Percentiles rank a stretch among this genome's conserved stretches.
These are phyloP conservation scores for Dicrostonyx torquatus DNA, from an alignment of 2,797 vertebrate genomes.

Conservation along the genomic window DNA sequence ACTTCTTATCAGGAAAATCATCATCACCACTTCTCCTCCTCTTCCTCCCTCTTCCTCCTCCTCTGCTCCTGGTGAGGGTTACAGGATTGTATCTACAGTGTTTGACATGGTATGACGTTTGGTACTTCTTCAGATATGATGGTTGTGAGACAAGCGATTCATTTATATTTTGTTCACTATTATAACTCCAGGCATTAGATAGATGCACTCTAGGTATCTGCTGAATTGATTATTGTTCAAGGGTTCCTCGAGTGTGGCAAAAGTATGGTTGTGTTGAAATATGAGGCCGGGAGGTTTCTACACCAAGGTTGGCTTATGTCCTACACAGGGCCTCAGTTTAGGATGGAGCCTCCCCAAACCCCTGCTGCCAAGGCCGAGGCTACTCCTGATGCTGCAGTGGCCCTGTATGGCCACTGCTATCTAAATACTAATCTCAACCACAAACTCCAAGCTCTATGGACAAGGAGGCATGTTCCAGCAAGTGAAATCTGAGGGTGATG, in stretches of 20 bases:
- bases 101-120: neutral
- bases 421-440: neutral
- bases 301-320: neutral
- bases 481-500: slow-evolving; percentile 8
- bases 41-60: neutral
- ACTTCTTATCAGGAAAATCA: neutral
- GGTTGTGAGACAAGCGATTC: neutral
- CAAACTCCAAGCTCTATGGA: neutral
- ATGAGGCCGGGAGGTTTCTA: neutral
- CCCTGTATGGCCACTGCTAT: neutral
- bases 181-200: neutral
- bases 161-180: neutral
- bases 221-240: neutral
- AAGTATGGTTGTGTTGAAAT: neutral
- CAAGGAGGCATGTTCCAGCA: slow-evolving; percentile 35
- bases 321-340: neutral
- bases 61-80: neutral
- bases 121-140: neutral
- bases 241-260: neutral
- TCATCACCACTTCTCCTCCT: neutral
- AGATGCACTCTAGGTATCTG: neutral
- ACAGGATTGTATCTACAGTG: neutral
- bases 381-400: neutral
- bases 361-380: neutral
- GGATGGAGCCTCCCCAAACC: accelerated